These are phyloP conservation scores for Megamerina dolium DNA, from an alignment of 2,888 invertebrate genomes.

Conservation along the genomic window DNA sequence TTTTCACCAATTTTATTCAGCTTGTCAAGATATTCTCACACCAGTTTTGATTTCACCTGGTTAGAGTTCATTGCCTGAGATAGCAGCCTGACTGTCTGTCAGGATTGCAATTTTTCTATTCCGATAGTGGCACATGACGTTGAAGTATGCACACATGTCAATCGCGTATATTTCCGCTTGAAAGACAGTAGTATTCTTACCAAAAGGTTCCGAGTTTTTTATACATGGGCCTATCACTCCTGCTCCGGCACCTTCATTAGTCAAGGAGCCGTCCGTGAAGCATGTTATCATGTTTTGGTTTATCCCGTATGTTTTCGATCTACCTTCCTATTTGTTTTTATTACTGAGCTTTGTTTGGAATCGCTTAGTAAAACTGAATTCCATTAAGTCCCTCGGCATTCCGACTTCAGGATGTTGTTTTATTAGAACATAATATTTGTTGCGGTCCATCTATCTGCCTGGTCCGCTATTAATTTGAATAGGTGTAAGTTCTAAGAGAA, in stretches of 20 bases:
- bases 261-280: background rate
- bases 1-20: too few species aligned
- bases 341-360: background rate
- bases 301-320: background rate
- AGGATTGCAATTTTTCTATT: background rate
- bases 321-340: background rate
- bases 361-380: background rate
- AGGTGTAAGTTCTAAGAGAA: too few species aligned
- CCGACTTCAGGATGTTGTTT: background rate
- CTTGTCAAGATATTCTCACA: too few species aligned
- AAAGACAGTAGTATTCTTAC: background rate
- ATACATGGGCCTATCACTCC: background rate
- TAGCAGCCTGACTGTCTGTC: too few species aligned
- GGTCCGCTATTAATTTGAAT: too few species aligned
- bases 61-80: too few species aligned
- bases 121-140: background rate
- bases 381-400: background rate
- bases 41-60: too few species aligned
- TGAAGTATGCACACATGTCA: background rate
- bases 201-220: background rate
- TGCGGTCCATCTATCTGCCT: too few species aligned
- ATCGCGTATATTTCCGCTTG: background rate
- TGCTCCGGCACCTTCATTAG: background rate
- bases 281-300: background rate
- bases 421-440: background rate